Evolutionary conservation across 2,888 invertebrate genomes (phyloP).

Genomic region (Microctonus hyperodae): DNA sequence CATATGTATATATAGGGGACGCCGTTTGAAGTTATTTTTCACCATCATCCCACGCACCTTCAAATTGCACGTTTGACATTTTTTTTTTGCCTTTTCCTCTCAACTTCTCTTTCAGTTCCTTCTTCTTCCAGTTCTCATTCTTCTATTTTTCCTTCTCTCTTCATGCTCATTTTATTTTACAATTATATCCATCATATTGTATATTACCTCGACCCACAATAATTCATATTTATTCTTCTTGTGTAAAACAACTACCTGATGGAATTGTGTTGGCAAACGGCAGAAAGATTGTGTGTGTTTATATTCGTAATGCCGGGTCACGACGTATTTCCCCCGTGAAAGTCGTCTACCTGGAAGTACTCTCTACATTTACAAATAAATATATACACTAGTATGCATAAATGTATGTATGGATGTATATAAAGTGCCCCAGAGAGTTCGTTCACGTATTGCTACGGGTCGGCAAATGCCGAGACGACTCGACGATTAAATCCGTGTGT

Average conservation of each 20-base stretch:
- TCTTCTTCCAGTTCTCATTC: background rate
- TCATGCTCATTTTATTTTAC: background rate
- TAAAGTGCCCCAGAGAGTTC: background rate
- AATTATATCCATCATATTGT: background rate
- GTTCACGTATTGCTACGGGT: slow-evolving; percentile 10
- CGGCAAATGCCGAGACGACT: slow-evolving; percentile 8
- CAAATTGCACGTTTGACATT: slow-evolving; percentile 29
- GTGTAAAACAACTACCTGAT: slow-evolving; percentile 1
- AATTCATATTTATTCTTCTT: background rate
- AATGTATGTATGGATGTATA: background rate
- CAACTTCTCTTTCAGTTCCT: background rate
- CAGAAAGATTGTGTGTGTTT: slow-evolving; percentile 2
- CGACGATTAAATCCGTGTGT: slow-evolving; percentile 10
- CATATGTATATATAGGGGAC: slow-evolving; percentile 40
- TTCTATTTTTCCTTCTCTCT: background rate
- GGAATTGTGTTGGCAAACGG: slow-evolving; percentile 9
- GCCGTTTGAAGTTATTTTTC: slow-evolving; percentile 47
- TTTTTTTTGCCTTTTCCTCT: slow-evolving; percentile 6
- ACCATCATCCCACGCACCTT: slow-evolving; percentile 42
- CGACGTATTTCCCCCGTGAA: slow-evolving; percentile 10
- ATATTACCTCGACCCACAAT: background rate
- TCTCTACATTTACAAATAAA: background rate
- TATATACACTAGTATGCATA: slow-evolving; percentile 1
- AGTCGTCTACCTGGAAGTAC: slow-evolving; percentile 10
- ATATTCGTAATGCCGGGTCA: slow-evolving; percentile 24